Evolutionary conservation across 1,140 invertebrate species (phyloP).

Genomic region (Triops longicaudatus): DNA sequence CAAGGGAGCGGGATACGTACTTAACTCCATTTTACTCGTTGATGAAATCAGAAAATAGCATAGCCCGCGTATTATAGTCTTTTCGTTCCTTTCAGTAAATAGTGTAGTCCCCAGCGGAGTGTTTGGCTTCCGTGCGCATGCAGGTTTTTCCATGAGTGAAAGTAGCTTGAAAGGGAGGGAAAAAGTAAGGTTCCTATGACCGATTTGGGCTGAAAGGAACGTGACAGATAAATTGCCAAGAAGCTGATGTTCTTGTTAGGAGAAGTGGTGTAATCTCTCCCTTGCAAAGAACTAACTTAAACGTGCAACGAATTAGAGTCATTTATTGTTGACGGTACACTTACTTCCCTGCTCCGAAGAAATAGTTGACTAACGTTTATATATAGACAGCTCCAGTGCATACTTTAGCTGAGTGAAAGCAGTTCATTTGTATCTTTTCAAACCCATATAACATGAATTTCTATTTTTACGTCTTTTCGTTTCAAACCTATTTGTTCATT

Average conservation of each 20-base stretch:
- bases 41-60: not conserved
- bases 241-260: not conserved
- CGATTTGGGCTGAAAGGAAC: slow-evolving; percentile 15
- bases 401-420: not conserved
- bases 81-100: not conserved
- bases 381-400: not conserved
- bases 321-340: not conserved
- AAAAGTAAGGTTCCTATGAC: not conserved
- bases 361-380: not conserved
- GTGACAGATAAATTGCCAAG: not conserved
- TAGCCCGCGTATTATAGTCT: not conserved
- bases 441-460: not conserved
- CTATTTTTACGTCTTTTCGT: not conserved
- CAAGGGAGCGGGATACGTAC: not conserved
- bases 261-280: not conserved
- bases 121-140: not conserved
- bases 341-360: not conserved
- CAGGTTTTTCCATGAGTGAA: not conserved
- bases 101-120: not conserved
- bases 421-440: not conserved
- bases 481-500: not conserved
- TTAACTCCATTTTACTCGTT: not conserved
- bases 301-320: not conserved
- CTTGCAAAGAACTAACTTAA: not conserved
- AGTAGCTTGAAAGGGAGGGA: not conserved